Percentiles rank a stretch among this genome's conserved stretches.
Conservation (phyloP, 2,797 vertebrate species). For the Danio aesculapii region DNA sequence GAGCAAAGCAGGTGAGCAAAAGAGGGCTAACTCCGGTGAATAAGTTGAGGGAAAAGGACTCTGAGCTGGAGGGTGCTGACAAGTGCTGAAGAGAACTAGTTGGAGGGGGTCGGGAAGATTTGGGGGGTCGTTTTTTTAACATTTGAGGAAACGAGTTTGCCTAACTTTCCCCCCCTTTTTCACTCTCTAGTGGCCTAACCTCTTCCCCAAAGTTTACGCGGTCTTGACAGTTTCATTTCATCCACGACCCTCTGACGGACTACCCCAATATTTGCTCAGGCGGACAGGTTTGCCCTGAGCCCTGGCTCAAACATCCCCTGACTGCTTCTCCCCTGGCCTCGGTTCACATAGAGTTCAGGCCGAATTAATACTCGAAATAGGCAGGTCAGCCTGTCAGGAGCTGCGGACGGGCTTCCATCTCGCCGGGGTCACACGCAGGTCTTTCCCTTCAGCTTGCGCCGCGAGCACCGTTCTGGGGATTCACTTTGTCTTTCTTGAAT, state of each 20-base stretch:
- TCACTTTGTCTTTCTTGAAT: conserved; percentile 57
- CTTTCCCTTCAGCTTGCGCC: conserved; percentile 62
- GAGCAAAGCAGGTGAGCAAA: conserved; percentile 44
- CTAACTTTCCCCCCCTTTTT: conserved; percentile 52
- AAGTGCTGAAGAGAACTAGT: conserved; percentile 48
- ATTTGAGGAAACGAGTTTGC: conserved; percentile 65
- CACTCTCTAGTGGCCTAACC: conserved; percentile 68
- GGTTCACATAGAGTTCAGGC: conserved; percentile 89
- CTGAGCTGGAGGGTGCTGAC: conserved; percentile 57
- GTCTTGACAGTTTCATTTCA: conserved; percentile 85
- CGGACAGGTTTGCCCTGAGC: conserved; percentile 83
- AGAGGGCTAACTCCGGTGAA: conserved; percentile 44
- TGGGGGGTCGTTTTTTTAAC: conserved; percentile 38
- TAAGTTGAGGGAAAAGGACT: conserved; percentile 26
- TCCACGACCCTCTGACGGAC: conserved; percentile 77
- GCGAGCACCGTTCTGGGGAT: conserved; percentile 53
- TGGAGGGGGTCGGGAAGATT: conserved; percentile 20
- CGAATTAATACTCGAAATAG: conserved; percentile 79
- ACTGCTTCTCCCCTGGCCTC: conserved; percentile 74
- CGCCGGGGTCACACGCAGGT: conserved; percentile 70
- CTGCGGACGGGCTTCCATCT: conserved; percentile 67
- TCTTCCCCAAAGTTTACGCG: conserved; percentile 82
- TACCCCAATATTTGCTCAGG: conserved; percentile 88
- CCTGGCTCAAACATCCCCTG: conserved; percentile 73
- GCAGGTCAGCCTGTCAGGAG: conserved; percentile 75